These are phyloP conservation scores for Phasia obesa DNA, from an alignment of 2,888 invertebrate species.

Conservation along the genomic window DNA sequence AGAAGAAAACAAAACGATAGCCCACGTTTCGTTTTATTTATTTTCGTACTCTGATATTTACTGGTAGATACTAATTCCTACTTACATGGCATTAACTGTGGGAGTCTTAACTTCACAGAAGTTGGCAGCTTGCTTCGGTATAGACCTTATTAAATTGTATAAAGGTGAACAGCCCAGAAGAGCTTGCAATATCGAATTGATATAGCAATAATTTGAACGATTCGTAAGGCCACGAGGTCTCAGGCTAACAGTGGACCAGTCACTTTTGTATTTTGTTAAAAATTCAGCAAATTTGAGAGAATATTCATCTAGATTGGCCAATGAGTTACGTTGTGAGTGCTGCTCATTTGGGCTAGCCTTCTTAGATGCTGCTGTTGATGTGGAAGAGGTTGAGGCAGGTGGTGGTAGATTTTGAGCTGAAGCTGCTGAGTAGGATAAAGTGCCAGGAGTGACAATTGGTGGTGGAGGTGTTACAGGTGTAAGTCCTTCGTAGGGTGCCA, in stretches of 20 bases:
- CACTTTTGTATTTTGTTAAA: slow-evolving; percentile 88
- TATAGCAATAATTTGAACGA: slow-evolving; percentile 97
- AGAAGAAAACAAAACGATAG: too few relatives aligned
- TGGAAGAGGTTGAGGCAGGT: slow-evolving; percentile 39
- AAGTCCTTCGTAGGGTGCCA: slow-evolving; percentile 84
- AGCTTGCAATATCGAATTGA: slow-evolving; percentile 97
- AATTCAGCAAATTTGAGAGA: slow-evolving; percentile 86
- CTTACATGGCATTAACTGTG: slow-evolving; percentile 94
- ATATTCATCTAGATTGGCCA: slow-evolving; percentile 79
- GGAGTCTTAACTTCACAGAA: slow-evolving; percentile 88
- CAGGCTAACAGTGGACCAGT: slow-evolving; percentile 90
- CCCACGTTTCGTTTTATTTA: too few relatives aligned
- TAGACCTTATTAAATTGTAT: slow-evolving; percentile 92
- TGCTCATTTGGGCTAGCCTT: slow-evolving; percentile 17
- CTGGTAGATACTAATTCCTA: too few relatives aligned
- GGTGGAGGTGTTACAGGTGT: slow-evolving; percentile 74
- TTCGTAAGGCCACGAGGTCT: slow-evolving; percentile 96
- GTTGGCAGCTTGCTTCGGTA: slow-evolving; percentile 86
- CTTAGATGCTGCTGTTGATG: slow-evolving; percentile 38
- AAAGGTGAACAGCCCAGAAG: slow-evolving; percentile 97
- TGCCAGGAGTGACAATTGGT: slow-evolving; percentile 79
- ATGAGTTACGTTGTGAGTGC: slow-evolving; percentile 52
- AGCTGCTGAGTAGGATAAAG: slow-evolving; percentile 82
- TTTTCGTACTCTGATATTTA: too few relatives aligned
- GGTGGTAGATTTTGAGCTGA: slow-evolving; percentile 81